Evolutionary conservation across 1,140 invertebrate genomes (phyloP), one percentile per base, ranked within the genome.

Genomic region (Bombus consobrinus): DNA sequence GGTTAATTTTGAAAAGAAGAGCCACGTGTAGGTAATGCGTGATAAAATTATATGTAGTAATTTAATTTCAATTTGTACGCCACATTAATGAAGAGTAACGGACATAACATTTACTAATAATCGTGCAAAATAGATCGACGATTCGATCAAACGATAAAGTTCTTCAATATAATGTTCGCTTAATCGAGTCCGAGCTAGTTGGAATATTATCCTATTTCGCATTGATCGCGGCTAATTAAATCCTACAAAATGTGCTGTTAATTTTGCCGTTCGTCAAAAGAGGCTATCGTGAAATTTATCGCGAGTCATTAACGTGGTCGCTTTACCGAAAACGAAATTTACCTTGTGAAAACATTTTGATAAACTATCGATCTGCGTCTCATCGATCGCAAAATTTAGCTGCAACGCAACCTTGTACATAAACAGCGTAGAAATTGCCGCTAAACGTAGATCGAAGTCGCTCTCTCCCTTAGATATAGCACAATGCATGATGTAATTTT

Each of bases 51-150:
- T 41, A 25, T 5, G 6, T 9, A 10, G 4, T 77, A 83, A 83
- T 83, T 69, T 37, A 41, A 41, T 76, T 77, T 39, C 34, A 43
- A 77, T 59, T 83, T 77, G 5, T 18, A 22, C 37, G 3, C 8
- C 6, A 12, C 37, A 22, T 47, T 53, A 74, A 75, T 39, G 39
- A 82, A 28, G 6, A n/a, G 12, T n/a, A 15, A 28, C 12, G 32
- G 81, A 25, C 25, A n/a, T n/a, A 25, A 28, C 43, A 43, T 76
- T 76, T 83, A 76, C 76, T 68, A 83, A 76, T 83, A 77, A 69
- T 77, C 47, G 39, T 69, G n/a, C 43, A 22, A 71, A 78, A 57
- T 25, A 22, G 28, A 41, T 57, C 18, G 28, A 37, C 41, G 13
- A 8, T 25, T 18, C 18, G 41, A 47, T 75, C 72, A 47, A 71